These are phyloP conservation scores for Dromococcyx pavoninus DNA, from an alignment of 2,797 vertebrate species.

Conservation along the genomic window DNA sequence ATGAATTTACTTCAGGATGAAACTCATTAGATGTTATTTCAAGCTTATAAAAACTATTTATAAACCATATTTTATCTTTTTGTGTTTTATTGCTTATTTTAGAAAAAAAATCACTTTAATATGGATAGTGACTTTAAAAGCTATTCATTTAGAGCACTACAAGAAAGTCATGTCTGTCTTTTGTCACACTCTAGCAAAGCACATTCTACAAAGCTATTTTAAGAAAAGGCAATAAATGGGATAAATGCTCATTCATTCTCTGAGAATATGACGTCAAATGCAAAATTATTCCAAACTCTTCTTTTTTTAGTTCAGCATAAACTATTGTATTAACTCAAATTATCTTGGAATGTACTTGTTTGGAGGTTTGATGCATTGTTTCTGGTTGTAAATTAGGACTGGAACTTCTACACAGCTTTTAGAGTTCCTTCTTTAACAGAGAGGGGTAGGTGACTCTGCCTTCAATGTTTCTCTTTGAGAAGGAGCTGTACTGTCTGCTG, in stretches of 20 bases:
- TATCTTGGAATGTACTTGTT: background rate
- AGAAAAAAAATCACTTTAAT: background rate
- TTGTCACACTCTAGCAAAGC: background rate
- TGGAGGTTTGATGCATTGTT: background rate
- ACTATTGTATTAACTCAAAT: background rate
- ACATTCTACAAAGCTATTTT: background rate
- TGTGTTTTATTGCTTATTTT: constrained; percentile 7
- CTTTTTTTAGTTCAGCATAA: background rate
- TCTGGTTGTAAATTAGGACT: background rate
- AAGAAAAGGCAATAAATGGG: background rate
- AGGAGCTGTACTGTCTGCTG: background rate
- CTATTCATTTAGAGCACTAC: background rate
- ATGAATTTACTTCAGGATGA: constrained; percentile 25
- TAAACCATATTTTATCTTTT: background rate
- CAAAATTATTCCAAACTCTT: background rate
- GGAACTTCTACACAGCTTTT: background rate
- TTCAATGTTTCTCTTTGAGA: background rate
- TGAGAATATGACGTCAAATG: background rate
- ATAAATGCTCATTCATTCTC: background rate
- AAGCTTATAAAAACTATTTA: background rate
- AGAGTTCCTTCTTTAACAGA: background rate
- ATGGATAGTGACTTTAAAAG: background rate
- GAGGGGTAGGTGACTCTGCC: background rate
- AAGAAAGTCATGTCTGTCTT: background rate
- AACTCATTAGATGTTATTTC: constrained; percentile 21